Conservation (phyloP, 2,113 vertebrate species). For the Limnothrissa miodon region DNA sequence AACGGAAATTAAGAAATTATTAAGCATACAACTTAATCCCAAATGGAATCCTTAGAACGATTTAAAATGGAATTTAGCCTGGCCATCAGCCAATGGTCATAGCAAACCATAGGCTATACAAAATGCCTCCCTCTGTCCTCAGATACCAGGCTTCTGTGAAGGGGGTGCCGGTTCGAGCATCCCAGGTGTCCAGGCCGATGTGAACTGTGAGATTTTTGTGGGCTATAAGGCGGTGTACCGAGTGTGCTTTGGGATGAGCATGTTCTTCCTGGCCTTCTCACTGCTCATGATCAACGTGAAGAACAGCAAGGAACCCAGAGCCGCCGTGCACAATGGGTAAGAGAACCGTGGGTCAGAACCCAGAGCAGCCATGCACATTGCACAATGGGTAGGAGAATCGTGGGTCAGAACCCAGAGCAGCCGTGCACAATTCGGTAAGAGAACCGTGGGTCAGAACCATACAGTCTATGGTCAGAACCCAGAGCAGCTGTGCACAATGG, state of each 20-base stretch:
- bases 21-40: too few relatives aligned
- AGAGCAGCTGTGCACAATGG: too few relatives aligned
- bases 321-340: conserved; percentile 90
- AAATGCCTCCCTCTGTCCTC: conserved; percentile 28
- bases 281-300: conserved; percentile 85
- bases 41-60: neutral
- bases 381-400: conserved; percentile 92
- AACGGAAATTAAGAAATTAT: too few relatives aligned
- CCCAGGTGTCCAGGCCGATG: conserved; percentile 55
- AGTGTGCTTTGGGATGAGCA: conserved; percentile 85
- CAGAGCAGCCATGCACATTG: conserved; percentile 55
- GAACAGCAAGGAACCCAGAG: conserved; percentile 84
- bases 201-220: conserved; percentile 83
- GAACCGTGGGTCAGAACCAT: too few relatives aligned
- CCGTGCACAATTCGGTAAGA: conserved; percentile 86
- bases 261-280: conserved; percentile 82
- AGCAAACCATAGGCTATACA: neutral
- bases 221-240: conserved; percentile 93
- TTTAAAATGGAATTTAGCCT: neutral
- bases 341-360: conserved; percentile 27
- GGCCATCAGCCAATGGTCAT: neutral
- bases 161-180: conserved; percentile 68
- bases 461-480: too few relatives aligned
- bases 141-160: conserved; percentile 94
- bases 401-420: neutral